Evolutionary conservation across 2,888 invertebrate species (phyloP), one percentile per base, ranked within the genome.

Genomic region (Trileptium ribeirensis): DNA sequence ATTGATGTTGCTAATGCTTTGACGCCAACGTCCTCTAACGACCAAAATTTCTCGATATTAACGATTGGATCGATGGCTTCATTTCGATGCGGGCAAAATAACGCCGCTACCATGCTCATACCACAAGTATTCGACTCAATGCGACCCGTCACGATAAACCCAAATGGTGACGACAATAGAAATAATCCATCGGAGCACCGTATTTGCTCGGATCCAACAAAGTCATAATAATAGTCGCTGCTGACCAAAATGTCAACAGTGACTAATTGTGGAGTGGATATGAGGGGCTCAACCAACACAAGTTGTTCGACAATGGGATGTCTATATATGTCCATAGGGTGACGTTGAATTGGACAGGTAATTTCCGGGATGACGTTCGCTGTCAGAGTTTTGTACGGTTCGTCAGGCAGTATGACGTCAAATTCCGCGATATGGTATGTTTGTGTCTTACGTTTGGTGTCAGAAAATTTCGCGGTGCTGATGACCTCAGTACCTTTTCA

Each of bases 191-290:
- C 77, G 38, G 36, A n/a, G 8, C 36, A 39, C n/a, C 36, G 36
- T 2, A 75, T n/a, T 38, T 36, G 36, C 39, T 34, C 39, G 24
- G 31, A 15, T 8, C 39, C 34, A 8, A 75, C 39, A 38, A 51
- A 75, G 8, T 51, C 51, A n/a, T 34, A 75, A n/a, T 75, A 75
- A 36, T 75, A 75, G 77, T 75, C 77, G 39, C 8, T 75, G 2
- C 77, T 36, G n/a, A 75, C 15, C 37, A 75, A 38, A 38, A 75
- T n/a, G 37, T 75, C 77, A 3, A 36, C 38, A 75, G 38, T 8
- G n/a, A 75, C 77, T 38, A 24, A 8, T 19, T 38, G 33, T 29
- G 34, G 3, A 37, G 3, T 34, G 8, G 29, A 24, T 8, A 36
- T 15, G 38, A 38, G 2, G 2, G 77, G 77, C n/a, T 75, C 77